These are phyloP conservation scores for Oenanthe oenanthe DNA, from an alignment of 2,113 vertebrate species.

Conservation along the genomic window DNA sequence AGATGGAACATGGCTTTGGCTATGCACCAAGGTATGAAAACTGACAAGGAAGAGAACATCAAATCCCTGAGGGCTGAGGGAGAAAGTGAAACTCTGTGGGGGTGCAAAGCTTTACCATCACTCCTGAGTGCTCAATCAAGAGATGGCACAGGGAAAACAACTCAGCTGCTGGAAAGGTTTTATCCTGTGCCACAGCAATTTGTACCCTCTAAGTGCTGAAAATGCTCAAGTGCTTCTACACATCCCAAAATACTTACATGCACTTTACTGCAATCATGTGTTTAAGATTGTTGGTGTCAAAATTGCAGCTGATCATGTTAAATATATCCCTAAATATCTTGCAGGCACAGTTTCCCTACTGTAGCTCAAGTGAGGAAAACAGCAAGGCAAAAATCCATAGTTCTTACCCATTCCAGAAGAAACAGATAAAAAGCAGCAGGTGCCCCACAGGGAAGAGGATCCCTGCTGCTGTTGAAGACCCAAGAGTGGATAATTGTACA, in stretches of 20 bases:
- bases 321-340: not conserved
- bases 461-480: not conserved
- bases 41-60: not conserved
- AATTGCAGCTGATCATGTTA: not conserved
- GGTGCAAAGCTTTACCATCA: not conserved
- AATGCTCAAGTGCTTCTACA: not conserved
- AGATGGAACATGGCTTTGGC: not conserved
- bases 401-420: not conserved
- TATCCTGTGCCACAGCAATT: not conserved
- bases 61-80: not conserved
- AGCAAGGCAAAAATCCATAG: accelerated
- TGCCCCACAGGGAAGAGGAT: not conserved
- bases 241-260: not conserved
- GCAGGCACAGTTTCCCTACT: not conserved
- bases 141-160: not conserved
- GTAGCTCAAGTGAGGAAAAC: not conserved
- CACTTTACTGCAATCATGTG: not conserved
- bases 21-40: not conserved
- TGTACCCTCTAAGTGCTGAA: not conserved
- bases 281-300: not conserved
- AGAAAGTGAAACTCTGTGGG: not conserved
- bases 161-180: not conserved
- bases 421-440: accelerated
- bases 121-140: not conserved
- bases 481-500: not conserved